Conservation (phyloP, 2,888 invertebrate genomes). For the Drosophila multiciliata region DNA sequence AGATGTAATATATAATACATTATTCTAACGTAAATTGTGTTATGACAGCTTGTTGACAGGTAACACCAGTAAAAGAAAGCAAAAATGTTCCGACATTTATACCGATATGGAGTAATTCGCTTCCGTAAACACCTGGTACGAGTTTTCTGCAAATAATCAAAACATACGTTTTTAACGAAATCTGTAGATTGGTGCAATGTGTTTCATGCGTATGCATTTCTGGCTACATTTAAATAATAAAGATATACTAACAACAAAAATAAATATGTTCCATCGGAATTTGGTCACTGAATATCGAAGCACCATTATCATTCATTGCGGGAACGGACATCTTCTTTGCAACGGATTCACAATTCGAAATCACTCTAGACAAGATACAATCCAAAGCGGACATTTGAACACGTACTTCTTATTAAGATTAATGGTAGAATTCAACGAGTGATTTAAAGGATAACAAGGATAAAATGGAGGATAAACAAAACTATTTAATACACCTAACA, state of each 20-base stretch:
- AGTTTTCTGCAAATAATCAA: slow-evolving; percentile 77
- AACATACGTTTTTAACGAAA: background rate
- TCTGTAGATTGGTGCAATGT: background rate
- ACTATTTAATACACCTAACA: background rate
- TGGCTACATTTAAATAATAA: background rate
- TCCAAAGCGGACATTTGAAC: too few relatives aligned
- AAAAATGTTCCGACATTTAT: slow-evolving; percentile 50
- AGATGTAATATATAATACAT: slow-evolving; percentile 1
- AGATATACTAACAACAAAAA: background rate
- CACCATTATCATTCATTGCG: background rate
- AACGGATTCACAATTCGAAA: background rate
- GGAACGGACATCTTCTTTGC: background rate
- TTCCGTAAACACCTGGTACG: slow-evolving; percentile 83
- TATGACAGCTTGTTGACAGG: slow-evolving; percentile 37
- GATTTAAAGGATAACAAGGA: background rate
- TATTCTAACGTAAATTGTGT: slow-evolving; percentile 15
- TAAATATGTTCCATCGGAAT: background rate
- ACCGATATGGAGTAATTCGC: slow-evolving; percentile 84
- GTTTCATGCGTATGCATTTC: background rate
- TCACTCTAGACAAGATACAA: background rate
- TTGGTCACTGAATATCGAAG: background rate
- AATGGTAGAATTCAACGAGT: background rate
- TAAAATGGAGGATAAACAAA: background rate
- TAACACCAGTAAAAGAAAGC: slow-evolving; percentile 27
- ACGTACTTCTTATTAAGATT: background rate